These are phyloP conservation scores for Xiphias gladius DNA, from an alignment of 2,113 vertebrate species.

Conservation along the genomic window DNA sequence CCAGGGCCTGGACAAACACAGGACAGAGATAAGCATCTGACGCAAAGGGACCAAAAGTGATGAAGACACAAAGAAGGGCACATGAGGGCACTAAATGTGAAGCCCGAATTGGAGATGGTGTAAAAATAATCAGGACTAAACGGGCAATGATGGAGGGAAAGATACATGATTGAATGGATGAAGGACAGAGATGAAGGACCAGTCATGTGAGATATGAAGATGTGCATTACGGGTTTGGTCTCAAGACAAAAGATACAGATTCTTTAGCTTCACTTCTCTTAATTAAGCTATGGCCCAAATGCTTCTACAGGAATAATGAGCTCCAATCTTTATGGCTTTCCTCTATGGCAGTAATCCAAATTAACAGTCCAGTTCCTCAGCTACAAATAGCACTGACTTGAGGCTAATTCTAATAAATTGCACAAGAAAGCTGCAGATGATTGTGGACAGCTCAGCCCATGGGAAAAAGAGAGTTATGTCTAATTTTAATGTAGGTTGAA, in stretches of 20 bases:
- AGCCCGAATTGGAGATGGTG: conserved; percentile 13
- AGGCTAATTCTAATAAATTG: conserved; percentile 61
- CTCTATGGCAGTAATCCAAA: conserved; percentile 55
- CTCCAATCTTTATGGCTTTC: conserved; percentile 47
- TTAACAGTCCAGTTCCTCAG: conserved; percentile 53
- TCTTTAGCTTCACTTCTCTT: conserved; percentile 39
- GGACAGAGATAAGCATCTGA: conserved; percentile 65
- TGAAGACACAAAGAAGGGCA: conserved; percentile 20
- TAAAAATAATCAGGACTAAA: conserved; percentile 47
- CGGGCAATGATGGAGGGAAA: conserved; percentile 7
- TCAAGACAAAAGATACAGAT: conserved; percentile 32
- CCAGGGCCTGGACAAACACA: conserved; percentile 16
- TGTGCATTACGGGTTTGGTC: neutral
- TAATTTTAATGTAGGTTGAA: conserved; percentile 30
- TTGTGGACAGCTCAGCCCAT: conserved; percentile 33
- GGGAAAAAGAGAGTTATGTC: conserved; percentile 24
- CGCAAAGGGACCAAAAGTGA: conserved; percentile 37
- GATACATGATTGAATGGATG: neutral
- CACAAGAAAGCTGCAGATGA: conserved; percentile 36
- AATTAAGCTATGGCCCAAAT: conserved; percentile 33
- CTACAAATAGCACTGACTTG: conserved; percentile 59
- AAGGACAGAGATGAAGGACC: neutral
- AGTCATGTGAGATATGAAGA: conserved; percentile 24
- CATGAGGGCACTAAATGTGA: conserved; percentile 15
- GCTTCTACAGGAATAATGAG: conserved; percentile 56